phyloP scores from a whole-genome alignment of 2,888 invertebrate genomes.

The Frankliniella intonsa region DNA sequence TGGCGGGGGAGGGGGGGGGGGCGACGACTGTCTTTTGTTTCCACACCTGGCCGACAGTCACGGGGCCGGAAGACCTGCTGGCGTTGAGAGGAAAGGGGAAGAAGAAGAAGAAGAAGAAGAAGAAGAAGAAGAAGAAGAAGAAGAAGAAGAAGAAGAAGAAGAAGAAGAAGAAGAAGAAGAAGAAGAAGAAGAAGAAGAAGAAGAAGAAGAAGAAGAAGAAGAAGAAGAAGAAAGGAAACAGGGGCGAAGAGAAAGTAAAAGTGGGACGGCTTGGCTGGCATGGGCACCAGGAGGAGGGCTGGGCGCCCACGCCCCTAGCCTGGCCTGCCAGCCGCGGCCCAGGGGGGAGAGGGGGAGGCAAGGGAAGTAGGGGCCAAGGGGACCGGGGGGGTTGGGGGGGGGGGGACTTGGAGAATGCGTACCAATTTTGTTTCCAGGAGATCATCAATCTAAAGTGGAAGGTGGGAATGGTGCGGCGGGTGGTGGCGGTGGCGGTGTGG shows the following conservation, averaged over 20 bases:
- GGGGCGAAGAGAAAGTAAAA: too few species aligned
- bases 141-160: neutral
- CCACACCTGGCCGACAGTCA: neutral
- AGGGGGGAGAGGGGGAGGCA: too few species aligned
- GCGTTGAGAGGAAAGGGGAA: neutral
- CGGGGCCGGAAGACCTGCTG: neutral
- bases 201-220: neutral
- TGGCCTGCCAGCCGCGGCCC: too few species aligned
- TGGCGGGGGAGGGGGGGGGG: too few species aligned
- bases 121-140: neutral
- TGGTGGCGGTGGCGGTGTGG: neutral
- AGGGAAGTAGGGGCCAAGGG: too few species aligned
- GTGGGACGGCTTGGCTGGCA: too few species aligned
- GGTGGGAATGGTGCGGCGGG: neutral
- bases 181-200: neutral
- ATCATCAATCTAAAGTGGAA: constrained; percentile 1
- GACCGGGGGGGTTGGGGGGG: neutral
- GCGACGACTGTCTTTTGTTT: neutral
- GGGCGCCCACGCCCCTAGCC: too few species aligned
- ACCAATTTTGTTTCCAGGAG: neutral
- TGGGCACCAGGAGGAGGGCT: too few species aligned
- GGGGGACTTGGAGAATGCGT: neutral
- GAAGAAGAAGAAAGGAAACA: neutral
- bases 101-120: neutral
- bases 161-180: neutral